Conservation (phyloP, 2,888 invertebrate genomes). For the Cetonia aurata region DNA sequence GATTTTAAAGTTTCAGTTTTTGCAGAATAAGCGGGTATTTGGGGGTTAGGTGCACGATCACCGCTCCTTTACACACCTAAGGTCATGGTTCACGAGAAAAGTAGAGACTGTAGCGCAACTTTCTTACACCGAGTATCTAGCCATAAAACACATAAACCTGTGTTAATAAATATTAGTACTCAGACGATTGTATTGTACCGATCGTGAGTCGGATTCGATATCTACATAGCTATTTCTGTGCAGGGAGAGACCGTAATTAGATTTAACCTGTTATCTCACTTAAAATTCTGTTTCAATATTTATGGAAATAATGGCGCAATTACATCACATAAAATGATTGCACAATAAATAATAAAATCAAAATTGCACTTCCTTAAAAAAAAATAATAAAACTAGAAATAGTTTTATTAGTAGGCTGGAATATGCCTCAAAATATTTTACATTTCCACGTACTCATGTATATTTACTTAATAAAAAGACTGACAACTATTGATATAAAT, state of each 20-base stretch:
- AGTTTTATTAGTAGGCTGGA: too few relatives aligned
- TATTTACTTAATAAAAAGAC: conserved; percentile 32
- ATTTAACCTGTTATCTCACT: conserved; percentile 16
- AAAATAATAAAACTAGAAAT: too few relatives aligned
- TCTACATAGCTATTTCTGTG: conserved; percentile 6
- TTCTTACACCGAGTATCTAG: conserved; percentile 24
- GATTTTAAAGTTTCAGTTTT: conserved; percentile 2
- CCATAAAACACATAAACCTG: conserved; percentile 19
- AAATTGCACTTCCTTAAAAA: too few relatives aligned
- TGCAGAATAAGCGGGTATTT: conserved; percentile 18
- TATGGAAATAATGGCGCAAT: too few relatives aligned
- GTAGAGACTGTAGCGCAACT: conserved; percentile 28
- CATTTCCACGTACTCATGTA: too few relatives aligned
- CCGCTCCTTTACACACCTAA: conserved; percentile 32
- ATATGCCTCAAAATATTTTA: too few relatives aligned
- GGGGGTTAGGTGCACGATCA: conserved; percentile 32
- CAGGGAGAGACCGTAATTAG: conserved; percentile 12
- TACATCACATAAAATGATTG: too few relatives aligned
- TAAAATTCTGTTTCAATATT: background rate
- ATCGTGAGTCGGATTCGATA: conserved; percentile 23
- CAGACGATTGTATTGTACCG: conserved; percentile 25
- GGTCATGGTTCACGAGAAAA: conserved; percentile 33
- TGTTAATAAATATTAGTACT: conserved; percentile 21
- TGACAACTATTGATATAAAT: conserved; percentile 49
- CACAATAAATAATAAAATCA: too few relatives aligned